Conservation (phyloP, 2,797 vertebrate species). For the Meriones psammophilus region DNA sequence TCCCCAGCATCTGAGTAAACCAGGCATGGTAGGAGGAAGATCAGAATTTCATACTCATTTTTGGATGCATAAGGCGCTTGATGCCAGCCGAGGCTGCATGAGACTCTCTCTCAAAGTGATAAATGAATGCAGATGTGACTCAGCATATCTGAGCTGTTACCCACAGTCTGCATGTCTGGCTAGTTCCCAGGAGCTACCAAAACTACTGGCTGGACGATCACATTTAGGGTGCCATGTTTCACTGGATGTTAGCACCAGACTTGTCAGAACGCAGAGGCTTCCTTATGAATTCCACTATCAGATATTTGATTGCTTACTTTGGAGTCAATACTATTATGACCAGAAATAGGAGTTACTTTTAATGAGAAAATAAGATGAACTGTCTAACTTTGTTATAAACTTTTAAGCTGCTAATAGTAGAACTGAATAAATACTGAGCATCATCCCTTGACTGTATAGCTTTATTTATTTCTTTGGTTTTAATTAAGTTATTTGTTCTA, state of each 20-base stretch:
- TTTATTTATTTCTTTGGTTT: background rate
- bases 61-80: background rate
- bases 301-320: background rate
- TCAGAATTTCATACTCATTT: background rate
- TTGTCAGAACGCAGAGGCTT: background rate
- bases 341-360: background rate
- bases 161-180: background rate
- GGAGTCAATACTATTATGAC: background rate
- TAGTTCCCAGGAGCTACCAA: background rate
- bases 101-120: background rate
- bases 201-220: background rate
- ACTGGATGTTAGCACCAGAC: background rate
- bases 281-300: background rate
- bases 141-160: background rate
- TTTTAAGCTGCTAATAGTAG: background rate
- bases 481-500: background rate
- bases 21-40: background rate
- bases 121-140: background rate
- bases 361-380: background rate
- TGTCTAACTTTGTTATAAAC: background rate
- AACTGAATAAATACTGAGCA: background rate
- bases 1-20: background rate
- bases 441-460: background rate
- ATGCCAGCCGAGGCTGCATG: too few species aligned
- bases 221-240: background rate